These are phyloP conservation scores for Aythya baeri DNA, from an alignment of 2,113 vertebrate genomes.

Conservation along the genomic window DNA sequence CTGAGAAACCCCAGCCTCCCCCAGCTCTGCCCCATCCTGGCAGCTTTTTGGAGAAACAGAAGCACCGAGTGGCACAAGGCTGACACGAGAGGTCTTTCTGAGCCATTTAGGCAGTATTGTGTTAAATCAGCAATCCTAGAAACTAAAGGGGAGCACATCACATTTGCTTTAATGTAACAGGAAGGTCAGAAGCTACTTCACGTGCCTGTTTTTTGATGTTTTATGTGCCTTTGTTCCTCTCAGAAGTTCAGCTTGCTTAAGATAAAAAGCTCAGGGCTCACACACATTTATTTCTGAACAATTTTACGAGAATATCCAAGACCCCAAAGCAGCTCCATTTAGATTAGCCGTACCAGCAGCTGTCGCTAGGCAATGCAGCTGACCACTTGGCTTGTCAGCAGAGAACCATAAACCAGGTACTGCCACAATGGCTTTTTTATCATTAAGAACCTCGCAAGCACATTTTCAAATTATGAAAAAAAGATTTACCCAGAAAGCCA, in stretches of 20 bases:
- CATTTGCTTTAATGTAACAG: background rate
- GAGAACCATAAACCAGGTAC: background rate
- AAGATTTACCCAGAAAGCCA: background rate
- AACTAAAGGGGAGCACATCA: slow-evolving; percentile 14
- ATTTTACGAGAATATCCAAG: background rate
- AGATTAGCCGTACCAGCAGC: background rate
- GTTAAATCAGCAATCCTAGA: background rate
- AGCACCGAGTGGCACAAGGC: background rate
- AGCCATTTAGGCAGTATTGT: background rate
- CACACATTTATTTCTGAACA: background rate
- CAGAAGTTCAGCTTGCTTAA: background rate
- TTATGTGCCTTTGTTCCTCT: background rate
- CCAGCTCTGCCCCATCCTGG: background rate
- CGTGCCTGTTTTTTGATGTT: background rate
- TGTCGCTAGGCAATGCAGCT: fast-evolving
- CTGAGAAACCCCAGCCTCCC: background rate
- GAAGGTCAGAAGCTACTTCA: background rate
- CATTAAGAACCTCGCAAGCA: background rate
- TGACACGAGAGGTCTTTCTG: background rate
- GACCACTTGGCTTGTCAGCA: background rate
- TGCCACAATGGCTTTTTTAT: background rate
- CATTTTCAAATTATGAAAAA: background rate
- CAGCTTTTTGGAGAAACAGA: background rate
- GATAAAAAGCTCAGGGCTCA: background rate
- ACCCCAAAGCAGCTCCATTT: background rate